Percentiles rank a stretch among this genome's conserved stretches.
Evolutionary conservation across 2,113 vertebrate species (phyloP).

Genomic region (Melanostigma gelatinosum): DNA sequence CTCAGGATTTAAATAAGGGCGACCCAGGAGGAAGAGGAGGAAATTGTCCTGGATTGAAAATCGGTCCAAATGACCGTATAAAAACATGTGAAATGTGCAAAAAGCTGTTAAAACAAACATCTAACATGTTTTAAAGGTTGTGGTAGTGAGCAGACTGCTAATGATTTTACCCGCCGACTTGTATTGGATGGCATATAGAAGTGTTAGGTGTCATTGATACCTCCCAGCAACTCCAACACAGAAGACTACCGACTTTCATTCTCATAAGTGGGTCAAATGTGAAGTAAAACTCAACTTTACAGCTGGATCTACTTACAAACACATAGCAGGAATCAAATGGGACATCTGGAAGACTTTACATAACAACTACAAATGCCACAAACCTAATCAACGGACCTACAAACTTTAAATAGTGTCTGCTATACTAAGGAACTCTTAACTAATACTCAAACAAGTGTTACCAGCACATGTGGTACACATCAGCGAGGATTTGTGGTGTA

Average conservation of each 20-base stretch:
- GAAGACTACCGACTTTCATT: slow-evolving; percentile 21
- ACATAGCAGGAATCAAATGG: slow-evolving; percentile 21
- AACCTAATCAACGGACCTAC: slow-evolving; percentile 44
- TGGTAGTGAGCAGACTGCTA: slow-evolving; percentile 1
- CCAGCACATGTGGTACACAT: slow-evolving; percentile 44
- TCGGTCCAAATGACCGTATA: slow-evolving; percentile 34
- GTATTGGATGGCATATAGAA: slow-evolving; percentile 25
- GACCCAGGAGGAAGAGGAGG: slow-evolving; percentile 56
- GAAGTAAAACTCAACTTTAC: slow-evolving; percentile 13
- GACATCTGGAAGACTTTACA: slow-evolving; percentile 56
- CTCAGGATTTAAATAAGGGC: slow-evolving; percentile 43
- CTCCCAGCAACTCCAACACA: not conserved
- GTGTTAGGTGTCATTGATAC: slow-evolving; percentile 6
- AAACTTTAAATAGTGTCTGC: slow-evolving; percentile 34
- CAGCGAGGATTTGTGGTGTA: slow-evolving; percentile 17
- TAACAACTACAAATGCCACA: slow-evolving; percentile 33
- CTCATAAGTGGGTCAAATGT: slow-evolving; percentile 22
- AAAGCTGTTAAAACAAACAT: slow-evolving; percentile 54
- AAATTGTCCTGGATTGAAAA: slow-evolving; percentile 66
- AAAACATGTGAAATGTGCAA: slow-evolving; percentile 61
- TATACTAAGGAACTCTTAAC: slow-evolving; percentile 19
- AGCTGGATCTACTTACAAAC: slow-evolving; percentile 49
- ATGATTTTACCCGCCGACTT: slow-evolving; percentile 12
- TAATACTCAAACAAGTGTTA: slow-evolving; percentile 9
- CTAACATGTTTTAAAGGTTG: slow-evolving; percentile 11